phyloP scores from a whole-genome alignment of 1,140 invertebrate genomes.

The Trichogramma pretiosum region DNA sequence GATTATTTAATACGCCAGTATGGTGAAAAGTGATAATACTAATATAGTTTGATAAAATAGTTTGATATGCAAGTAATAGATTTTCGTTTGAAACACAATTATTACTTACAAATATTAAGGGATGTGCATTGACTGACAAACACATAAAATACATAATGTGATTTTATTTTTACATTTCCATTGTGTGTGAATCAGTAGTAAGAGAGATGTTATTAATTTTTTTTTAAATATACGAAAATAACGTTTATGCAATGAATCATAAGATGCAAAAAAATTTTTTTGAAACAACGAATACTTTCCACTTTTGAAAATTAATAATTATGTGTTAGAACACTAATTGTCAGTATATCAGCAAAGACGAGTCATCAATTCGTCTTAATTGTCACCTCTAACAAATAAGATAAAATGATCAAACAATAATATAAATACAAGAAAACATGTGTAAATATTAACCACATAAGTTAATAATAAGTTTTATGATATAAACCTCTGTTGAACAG shows the following conservation, averaged over 20 bases:
- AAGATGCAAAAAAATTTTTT: slow-evolving; percentile 14
- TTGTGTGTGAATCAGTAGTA: no score
- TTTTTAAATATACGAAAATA: no score
- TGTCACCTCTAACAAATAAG: slow-evolving; percentile 11
- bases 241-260: no score
- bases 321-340: slow-evolving; percentile 10
- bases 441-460: slow-evolving; percentile 17
- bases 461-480: slow-evolving; percentile 16
- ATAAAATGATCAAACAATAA: slow-evolving; percentile 18
- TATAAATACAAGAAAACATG: slow-evolving; percentile 11
- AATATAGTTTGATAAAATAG: slow-evolving; percentile 20
- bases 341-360: slow-evolving; percentile 13
- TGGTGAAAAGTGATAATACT: slow-evolving; percentile 20
- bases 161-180: no score
- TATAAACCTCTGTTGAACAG: slow-evolving; percentile 9
- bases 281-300: slow-evolving; percentile 13
- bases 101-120: no score
- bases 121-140: slow-evolving; percentile 17
- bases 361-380: slow-evolving; percentile 15
- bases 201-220: no score
- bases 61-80: slow-evolving; percentile 13
- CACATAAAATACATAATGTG: no score
- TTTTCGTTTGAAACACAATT: slow-evolving; percentile 11
- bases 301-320: slow-evolving; percentile 10
- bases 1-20: slow-evolving; percentile 22